A percentile compares a stretch with the other conserved stretches of the same genome.
These are phyloP conservation scores for Zoanthus sociatus DNA, from an alignment of 92 coral and sea anemone genomes.

Conservation along the genomic window DNA sequence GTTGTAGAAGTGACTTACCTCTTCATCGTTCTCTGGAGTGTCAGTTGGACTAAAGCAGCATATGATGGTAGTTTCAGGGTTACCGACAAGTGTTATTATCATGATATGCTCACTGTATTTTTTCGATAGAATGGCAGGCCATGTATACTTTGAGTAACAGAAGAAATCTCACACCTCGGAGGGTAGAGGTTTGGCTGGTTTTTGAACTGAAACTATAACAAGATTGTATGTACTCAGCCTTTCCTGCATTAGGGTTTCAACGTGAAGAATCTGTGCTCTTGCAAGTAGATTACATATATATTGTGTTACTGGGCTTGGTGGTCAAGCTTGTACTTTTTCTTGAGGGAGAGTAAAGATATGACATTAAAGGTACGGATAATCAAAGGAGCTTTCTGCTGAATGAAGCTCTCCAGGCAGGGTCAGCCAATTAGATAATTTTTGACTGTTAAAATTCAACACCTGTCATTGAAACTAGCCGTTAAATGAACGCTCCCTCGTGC, in stretches of 20 bases:
- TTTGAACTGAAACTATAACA: slow-evolving; percentile 23
- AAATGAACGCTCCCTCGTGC: no score
- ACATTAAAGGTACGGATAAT: background rate
- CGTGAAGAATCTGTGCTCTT: slow-evolving; percentile 18
- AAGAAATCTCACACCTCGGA: slow-evolving; percentile 46
- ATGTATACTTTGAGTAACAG: slow-evolving; percentile 34
- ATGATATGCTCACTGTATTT: slow-evolving; percentile 43
- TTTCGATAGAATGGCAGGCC: slow-evolving; percentile 32
- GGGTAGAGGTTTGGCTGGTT: slow-evolving; percentile 23
- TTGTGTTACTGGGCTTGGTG: slow-evolving; percentile 6
- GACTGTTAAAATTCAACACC: no score
- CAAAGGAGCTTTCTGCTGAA: no score
- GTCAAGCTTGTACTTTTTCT: slow-evolving; percentile 5
- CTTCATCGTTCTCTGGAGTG: slow-evolving; percentile 14
- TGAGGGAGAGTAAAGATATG: slow-evolving; percentile 7
- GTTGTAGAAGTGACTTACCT: slow-evolving; percentile 47
- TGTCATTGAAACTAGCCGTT: no score
- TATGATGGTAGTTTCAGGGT: slow-evolving; percentile 56
- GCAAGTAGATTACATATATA: slow-evolving; percentile 25
- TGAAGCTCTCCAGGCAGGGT: no score
- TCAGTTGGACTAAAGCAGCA: slow-evolving; percentile 63
- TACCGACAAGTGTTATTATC: slow-evolving; percentile 48
- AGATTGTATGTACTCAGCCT: background rate
- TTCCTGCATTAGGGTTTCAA: slow-evolving; percentile 26
- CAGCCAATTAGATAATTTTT: no score